These are phyloP conservation scores for Harmothoe impar DNA, from an alignment of 2,888 invertebrate species.

Conservation along the genomic window DNA sequence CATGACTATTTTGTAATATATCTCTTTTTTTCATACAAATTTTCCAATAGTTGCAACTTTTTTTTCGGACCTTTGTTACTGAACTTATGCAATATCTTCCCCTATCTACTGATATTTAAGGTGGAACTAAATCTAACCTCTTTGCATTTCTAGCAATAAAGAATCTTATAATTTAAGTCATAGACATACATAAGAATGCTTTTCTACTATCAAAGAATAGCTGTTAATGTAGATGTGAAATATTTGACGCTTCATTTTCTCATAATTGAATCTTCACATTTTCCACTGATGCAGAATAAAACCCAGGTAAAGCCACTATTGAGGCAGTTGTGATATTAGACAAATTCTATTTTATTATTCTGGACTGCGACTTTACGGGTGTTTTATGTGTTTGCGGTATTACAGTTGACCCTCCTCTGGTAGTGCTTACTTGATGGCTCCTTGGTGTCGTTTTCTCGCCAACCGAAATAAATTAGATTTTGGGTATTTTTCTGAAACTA, in stretches of 20 bases:
- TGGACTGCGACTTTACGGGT: neutral
- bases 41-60: no score
- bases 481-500: no score
- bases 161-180: no score
- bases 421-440: neutral
- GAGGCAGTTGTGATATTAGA: conserved; percentile 4
- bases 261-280: conserved; percentile 38
- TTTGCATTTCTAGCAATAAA: no score
- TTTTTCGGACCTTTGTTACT: no score
- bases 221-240: neutral
- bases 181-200: no score
- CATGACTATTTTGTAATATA: no score
- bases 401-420: neutral
- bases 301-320: conserved; percentile 2
- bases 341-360: conserved; percentile 3
- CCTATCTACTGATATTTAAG: no score
- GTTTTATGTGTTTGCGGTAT: conserved; percentile 26
- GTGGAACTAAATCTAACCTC: no score
- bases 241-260: conserved; percentile 4
- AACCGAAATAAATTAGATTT: neutral
- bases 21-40: no score
- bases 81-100: no score
- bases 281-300: conserved; percentile 55
- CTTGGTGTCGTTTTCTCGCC: conserved; percentile 15
- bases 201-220: no score